phyloP scores from a whole-genome alignment of 2,113 vertebrate genomes.

The Sapayoa aenigma region DNA sequence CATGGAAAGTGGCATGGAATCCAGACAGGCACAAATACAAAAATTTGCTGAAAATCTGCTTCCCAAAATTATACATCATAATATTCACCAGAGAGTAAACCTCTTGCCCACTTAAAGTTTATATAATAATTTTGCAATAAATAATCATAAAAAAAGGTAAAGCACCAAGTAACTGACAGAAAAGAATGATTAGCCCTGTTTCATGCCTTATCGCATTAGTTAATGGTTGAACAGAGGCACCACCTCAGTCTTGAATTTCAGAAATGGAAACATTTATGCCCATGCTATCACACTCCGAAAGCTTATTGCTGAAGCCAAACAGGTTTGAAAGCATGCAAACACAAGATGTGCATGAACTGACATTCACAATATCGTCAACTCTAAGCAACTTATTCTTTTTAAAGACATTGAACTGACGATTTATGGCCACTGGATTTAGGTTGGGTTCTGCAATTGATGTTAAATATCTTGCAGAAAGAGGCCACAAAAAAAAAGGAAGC shows the following conservation, averaged over 20 bases:
- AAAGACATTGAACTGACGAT: not conserved
- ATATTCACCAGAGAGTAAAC: not conserved
- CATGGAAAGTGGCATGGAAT: not conserved
- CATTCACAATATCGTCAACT: not conserved
- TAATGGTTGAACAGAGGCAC: not conserved
- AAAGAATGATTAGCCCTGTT: not conserved
- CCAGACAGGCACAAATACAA: not conserved
- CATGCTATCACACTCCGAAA: not conserved
- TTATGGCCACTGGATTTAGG: not conserved
- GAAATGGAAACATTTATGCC: not conserved
- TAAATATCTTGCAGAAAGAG: not conserved
- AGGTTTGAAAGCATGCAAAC: not conserved
- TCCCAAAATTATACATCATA: not conserved
- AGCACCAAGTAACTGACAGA: not conserved
- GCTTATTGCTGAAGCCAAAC: not conserved
- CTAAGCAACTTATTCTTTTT: not conserved
- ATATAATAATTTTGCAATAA: not conserved
- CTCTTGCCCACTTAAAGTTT: not conserved
- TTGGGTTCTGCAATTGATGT: not conserved
- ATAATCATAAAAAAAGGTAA: not conserved
- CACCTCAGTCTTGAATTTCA: not conserved
- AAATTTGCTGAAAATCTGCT: not conserved
- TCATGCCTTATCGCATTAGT: not conserved
- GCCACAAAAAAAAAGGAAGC: not conserved
- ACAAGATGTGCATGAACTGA: not conserved